These are phyloP conservation scores for Leptopilina myrica DNA, from an alignment of 2,888 invertebrate species.

Conservation along the genomic window DNA sequence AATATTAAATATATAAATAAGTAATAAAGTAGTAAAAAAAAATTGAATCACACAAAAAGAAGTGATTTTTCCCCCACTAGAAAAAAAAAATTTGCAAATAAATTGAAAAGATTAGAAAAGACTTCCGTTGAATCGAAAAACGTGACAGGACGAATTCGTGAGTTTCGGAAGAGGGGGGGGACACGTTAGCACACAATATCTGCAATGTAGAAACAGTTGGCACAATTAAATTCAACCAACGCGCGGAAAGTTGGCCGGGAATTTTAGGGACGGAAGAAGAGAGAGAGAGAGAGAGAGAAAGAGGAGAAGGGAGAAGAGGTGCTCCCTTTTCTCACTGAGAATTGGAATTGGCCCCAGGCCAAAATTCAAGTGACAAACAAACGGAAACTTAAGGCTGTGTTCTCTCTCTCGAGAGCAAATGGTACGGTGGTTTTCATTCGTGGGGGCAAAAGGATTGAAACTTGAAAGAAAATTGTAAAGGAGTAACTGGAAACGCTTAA, in stretches of 20 bases:
- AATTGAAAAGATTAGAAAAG: no score
- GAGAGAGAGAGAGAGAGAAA: no score
- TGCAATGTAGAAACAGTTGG: constrained; percentile 52
- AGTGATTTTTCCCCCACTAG: no score
- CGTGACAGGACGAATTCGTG: constrained; percentile 15
- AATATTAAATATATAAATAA: no score
- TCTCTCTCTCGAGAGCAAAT: constrained; percentile 38
- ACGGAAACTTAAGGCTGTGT: constrained; percentile 49
- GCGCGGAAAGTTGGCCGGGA: constrained; percentile 8
- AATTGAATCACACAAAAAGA: no score
- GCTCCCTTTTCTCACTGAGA: constrained; percentile 50
- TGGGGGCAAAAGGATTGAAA: constrained; percentile 48
- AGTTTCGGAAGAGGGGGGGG: background rate
- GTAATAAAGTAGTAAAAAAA: no score
- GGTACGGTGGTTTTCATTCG: constrained; percentile 42
- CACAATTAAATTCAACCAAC: constrained; percentile 55
- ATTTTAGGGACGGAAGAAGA: no score
- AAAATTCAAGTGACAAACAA: constrained; percentile 57
- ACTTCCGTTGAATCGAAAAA: constrained; percentile 1
- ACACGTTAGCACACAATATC: constrained; percentile 42
- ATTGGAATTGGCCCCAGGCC: constrained; percentile 55
- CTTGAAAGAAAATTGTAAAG: constrained; percentile 45
- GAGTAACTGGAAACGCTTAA: constrained; percentile 49
- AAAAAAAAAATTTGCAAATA: no score
- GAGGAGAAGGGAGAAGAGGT: no score